These are phyloP conservation scores for Protobothrops mucrosquamatus DNA, from an alignment of 2,113 vertebrate species.

Conservation along the genomic window DNA sequence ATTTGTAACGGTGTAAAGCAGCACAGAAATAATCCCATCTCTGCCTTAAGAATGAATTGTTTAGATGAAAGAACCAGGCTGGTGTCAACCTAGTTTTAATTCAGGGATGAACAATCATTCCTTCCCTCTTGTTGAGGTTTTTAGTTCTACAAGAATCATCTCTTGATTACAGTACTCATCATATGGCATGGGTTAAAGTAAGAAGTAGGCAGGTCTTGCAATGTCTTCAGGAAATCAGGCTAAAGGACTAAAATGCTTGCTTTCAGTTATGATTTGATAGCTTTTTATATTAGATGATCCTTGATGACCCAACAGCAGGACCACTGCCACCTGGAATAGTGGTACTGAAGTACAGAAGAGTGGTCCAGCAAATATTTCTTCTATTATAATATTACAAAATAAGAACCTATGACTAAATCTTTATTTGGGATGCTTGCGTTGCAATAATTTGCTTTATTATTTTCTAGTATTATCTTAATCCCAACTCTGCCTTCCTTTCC, in stretches of 20 bases:
- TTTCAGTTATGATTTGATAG: neutral
- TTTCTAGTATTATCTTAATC: neutral
- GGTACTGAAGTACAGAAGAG: neutral
- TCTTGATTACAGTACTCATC: neutral
- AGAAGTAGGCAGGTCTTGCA: neutral
- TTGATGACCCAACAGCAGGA: neutral
- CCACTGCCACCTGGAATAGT: neutral
- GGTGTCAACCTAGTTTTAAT: neutral
- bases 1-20: neutral
- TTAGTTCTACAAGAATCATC: neutral
- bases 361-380: neutral
- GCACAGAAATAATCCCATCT: neutral
- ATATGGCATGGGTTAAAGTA: neutral
- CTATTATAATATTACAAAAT: neutral
- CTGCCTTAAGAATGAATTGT: neutral
- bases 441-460: neutral
- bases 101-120: neutral
- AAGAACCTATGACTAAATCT: neutral
- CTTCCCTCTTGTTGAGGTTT: neutral
- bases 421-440: neutral
- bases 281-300: neutral
- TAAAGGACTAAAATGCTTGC: neutral
- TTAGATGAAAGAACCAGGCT: neutral
- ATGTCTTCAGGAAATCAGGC: neutral
- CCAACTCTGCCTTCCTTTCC: neutral